These are phyloP conservation scores for Caenorhabditis remanei DNA, from an alignment of 1,140 invertebrate genomes.

Conservation along the genomic window DNA sequence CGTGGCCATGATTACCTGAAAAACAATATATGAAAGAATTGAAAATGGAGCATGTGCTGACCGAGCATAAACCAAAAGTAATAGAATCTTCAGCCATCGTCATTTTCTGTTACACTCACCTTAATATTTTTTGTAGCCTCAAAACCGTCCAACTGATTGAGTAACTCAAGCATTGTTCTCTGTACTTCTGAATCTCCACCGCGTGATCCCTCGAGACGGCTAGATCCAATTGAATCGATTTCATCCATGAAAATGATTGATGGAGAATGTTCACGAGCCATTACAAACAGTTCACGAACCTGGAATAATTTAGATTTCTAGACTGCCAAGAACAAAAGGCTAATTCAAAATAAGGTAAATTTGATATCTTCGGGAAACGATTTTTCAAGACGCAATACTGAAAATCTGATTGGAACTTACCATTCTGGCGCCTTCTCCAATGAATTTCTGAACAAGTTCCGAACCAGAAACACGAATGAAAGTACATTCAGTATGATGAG, in stretches of 20 bases:
- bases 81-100: conserved; percentile 80
- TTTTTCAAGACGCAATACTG: neutral
- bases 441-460: conserved; percentile 99
- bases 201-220: conserved; percentile 89
- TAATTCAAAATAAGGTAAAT: too few species aligned
- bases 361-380: neutral
- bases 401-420: conserved; percentile 77
- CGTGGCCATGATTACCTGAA: conserved; percentile 92
- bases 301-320: neutral
- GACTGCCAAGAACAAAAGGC: neutral
- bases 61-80: neutral
- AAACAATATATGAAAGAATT: neutral
- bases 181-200: conserved; percentile 93
- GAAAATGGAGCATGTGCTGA: too few species aligned
- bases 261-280: conserved; percentile 98
- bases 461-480: conserved; percentile 98
- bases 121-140: conserved; percentile 99
- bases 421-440: conserved; percentile 99
- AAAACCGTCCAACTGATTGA: conserved; percentile 99
- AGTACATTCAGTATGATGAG: conserved; percentile 99
- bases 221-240: conserved; percentile 99
- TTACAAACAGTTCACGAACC: conserved; percentile 92
- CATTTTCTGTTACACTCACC: conserved; percentile 74
- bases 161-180: conserved; percentile 96
- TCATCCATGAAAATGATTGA: conserved; percentile 99